Base-by-base conservation (phyloP, 2,113 vertebrate genomes). In the Holacanthus passer region DNA sequence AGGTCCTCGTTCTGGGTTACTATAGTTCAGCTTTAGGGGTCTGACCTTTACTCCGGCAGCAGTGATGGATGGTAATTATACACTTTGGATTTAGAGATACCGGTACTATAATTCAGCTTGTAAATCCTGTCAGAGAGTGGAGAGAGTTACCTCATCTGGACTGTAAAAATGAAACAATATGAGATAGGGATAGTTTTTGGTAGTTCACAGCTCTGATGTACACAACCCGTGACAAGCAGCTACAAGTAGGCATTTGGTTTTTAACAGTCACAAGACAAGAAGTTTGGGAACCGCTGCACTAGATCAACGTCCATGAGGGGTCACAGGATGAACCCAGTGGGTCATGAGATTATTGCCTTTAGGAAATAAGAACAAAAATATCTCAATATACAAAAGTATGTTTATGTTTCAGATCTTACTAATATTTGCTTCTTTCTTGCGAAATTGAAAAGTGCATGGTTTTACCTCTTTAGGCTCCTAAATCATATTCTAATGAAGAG, bases 1-100 rank as follows among this genome's bases (percentile, higher is more conserved):
- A 88, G 77, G 89, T 69, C 86, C 19, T 65, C 27, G 1, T 83
- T 79, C 13, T 19, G 31, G 37, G 45, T 45, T 11, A 29, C 29
- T 2, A 5, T 27, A 48, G 65, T 37, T 70, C 53, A 80, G 27
- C 24, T 29, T 7, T 0, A 22, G 22, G 27, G 22, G 11, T 69
- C 35, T 45, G 47, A 64, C 43, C 24, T 59, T 68, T 45, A 20
- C 7, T 62, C 14, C 75, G 48, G 50, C 59, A 62, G 13, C 53
- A 56, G 7, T 14, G 19, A 19, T 8, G 10, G 7, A 64, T 31
- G 50, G 9, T 14, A 22, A 12, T 59, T 14, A 50, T 50, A 22
- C 22, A 24, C 24, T 20, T 31, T 52, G 22, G 19, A 24, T 35
- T 0, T 2, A 8, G 45, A 41, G 48, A 56, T 55, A 35, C 7